Percentiles rank a stretch among this genome's conserved stretches.
These are phyloP conservation scores for Drosophila melanogaster DNA, from an alignment of 1,140 invertebrate genomes.

Conservation along the genomic window Release_6_plus_ISO1_MT NT_037436.4:6636001-6636500, in stretches of 20 bases:
- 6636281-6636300: conserved; percentile 83
- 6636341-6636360: conserved; percentile 50
- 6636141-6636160: conserved; percentile 54
- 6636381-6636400: conserved; percentile 36
- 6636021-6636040: conserved; percentile 79
- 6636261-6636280: conserved; percentile 66
- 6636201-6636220: conserved; percentile 82
- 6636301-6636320: conserved; percentile 79
- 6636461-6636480: conserved; percentile 59
- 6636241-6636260: conserved; percentile 17
- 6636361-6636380: conserved; percentile 61
- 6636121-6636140: conserved; percentile 71
- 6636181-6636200: conserved; percentile 70
- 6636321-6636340: conserved; percentile 53
- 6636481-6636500: conserved; percentile 36
- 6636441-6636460: conserved; percentile 76
- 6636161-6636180: not conserved
- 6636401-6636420: conserved; percentile 58
- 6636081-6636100: conserved; percentile 63
- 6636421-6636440: conserved; percentile 66
- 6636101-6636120: conserved; percentile 78
- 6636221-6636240: conserved; percentile 68
- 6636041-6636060: conserved; percentile 73
- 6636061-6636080: conserved; percentile 76
- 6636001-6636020: conserved; percentile 64